phyloP scores from a whole-genome alignment of 2,888 invertebrate genomes.

The Diarsia rubi region DNA sequence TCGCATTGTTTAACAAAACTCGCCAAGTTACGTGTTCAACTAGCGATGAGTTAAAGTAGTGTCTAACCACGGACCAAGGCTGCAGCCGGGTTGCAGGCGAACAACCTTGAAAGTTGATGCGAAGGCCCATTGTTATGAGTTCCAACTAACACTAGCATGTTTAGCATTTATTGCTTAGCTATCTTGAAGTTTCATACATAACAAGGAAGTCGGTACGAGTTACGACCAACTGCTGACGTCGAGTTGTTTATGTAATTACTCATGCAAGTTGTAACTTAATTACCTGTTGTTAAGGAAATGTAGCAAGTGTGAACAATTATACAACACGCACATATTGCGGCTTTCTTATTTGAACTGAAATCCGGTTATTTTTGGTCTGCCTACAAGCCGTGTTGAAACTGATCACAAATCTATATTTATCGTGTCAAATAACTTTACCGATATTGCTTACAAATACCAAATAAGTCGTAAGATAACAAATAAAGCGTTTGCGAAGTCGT shows the following conservation, averaged over 20 bases:
- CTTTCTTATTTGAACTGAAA: slow-evolving; percentile 42
- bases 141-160: slow-evolving; percentile 45
- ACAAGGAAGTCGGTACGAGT: slow-evolving; percentile 27
- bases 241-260: slow-evolving; percentile 57
- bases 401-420: slow-evolving; percentile 48
- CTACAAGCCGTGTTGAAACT: slow-evolving; percentile 39
- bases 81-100: slow-evolving; percentile 60
- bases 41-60: slow-evolving; percentile 63
- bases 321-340: slow-evolving; percentile 48
- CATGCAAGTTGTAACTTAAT: slow-evolving; percentile 50
- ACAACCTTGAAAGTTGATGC: slow-evolving; percentile 73
- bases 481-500: slow-evolving; percentile 65
- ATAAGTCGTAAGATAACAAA: slow-evolving; percentile 74
- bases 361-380: slow-evolving; percentile 36
- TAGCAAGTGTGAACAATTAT: slow-evolving; percentile 48
- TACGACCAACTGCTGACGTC: slow-evolving; percentile 35
- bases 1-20: slow-evolving; percentile 56
- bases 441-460: slow-evolving; percentile 66
- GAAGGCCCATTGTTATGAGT: slow-evolving; percentile 69
- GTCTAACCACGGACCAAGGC: slow-evolving; percentile 67
- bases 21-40: slow-evolving; percentile 55
- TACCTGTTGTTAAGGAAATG: slow-evolving; percentile 48
- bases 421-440: slow-evolving; percentile 54
- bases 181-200: slow-evolving; percentile 54
- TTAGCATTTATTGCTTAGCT: slow-evolving; percentile 58